Evolutionary conservation across 2,888 invertebrate genomes (phyloP).

Genomic region (Dioctria linearis): DNA sequence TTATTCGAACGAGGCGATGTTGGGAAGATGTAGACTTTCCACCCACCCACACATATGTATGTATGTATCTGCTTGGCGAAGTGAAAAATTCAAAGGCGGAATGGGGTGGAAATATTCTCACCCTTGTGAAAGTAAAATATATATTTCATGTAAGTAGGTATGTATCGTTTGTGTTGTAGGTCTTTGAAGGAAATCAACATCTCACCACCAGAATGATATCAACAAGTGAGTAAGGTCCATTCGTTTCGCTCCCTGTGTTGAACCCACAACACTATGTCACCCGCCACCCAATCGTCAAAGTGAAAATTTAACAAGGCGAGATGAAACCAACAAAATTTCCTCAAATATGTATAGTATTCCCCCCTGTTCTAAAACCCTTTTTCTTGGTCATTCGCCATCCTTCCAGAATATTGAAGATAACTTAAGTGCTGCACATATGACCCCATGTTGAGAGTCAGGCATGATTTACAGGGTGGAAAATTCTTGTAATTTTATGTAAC

Average conservation of each 20-base stretch:
- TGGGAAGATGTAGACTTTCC: not conserved
- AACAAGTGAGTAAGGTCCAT: constrained; percentile 44
- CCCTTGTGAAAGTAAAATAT: constrained; percentile 6
- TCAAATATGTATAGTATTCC: not conserved
- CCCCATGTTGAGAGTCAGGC: not conserved
- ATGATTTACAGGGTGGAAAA: constrained; percentile 38
- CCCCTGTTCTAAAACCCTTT: not conserved
- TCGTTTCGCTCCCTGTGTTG: not conserved
- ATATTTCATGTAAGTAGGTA: not conserved
- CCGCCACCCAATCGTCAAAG: not conserved
- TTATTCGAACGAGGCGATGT: not conserved
- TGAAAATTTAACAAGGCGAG: constrained; percentile 19
- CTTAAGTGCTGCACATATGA: constrained; percentile 31
- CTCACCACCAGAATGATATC: constrained; percentile 33
- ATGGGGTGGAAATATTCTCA: constrained; percentile 12
- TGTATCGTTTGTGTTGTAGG: not conserved
- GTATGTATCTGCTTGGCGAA: constrained; percentile 4
- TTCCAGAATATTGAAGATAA: constrained; percentile 1
- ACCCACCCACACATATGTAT: not conserved
- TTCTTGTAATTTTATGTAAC: constrained; percentile 46
- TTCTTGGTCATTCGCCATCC: constrained; percentile 29
- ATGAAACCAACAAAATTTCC: constrained; percentile 4
- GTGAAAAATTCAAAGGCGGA: constrained; percentile 7
- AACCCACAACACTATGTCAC: not conserved
- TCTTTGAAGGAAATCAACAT: constrained; percentile 42